Base-by-base conservation (phyloP, 2,888 invertebrate species). In the Cordylochernes scorpioides region DNA sequence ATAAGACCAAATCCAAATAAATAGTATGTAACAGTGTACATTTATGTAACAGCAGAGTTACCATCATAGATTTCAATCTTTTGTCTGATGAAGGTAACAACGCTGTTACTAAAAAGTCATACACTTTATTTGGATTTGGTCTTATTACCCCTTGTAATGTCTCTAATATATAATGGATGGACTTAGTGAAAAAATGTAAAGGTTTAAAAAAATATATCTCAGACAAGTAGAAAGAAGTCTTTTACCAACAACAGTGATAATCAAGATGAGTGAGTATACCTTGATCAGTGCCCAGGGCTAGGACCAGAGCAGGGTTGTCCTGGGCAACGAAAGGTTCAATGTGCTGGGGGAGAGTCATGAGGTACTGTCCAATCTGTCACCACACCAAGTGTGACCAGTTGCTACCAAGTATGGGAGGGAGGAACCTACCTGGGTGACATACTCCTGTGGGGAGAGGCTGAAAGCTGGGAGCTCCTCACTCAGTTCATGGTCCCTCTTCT, bases 281-380 rank as follows among this genome's bases (percentile, higher is more conserved):
- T 52, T 65, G 59, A 31, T 60, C 64, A 15, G 65, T 59, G 46
- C 61, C 63, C n/a, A 70, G 51, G n/a, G 68, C 68, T 33, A 60
- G 57, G 2, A 59, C 58, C 25, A 71, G 52, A 9, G 65, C 59
- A 3, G 67, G 65, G 52, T 68, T 69, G 41, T 71, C 70, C 32
- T 65, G 58, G 28, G 67, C 53, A 4, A 86, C 57, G 49, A 86
- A 72, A 30, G 88, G 78, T 49, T 91, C 91, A 33, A 91, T 55
- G 54, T 88, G 86, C 48, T 88, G 88, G 0, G 88, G 88, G 37
- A 91, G 49, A 0, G 84, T 84, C 67, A 91, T 71, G 42, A 91
- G 54, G 51, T 86, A 88, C 46, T 88, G 84, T 0, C 88, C 88
- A 43, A 88, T 71, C 70, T 57, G n/a, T n/a, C n/a, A n/a, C n/a